Base-by-base conservation (phyloP, 2,888 invertebrate genomes). In the Disparrhopalites patrizii region DNA sequence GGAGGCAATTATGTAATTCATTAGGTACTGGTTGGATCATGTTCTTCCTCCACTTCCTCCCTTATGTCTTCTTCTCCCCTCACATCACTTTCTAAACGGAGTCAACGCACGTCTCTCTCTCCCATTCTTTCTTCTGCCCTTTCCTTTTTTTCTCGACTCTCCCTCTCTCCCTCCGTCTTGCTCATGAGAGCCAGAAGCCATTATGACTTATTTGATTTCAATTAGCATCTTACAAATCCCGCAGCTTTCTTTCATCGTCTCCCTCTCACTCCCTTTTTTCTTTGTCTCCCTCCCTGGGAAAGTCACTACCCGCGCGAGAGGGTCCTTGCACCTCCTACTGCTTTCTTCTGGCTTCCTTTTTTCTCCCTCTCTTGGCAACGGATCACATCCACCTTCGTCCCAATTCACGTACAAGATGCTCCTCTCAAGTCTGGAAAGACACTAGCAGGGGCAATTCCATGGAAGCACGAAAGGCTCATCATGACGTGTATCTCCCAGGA, bases 201-300 rank as follows among this genome's bases (percentile, higher is more conserved):
- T 28, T 52, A 52, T 52, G 52, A 52, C 52, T 52, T 27, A 52
- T 27, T 52, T 25, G 23, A 23, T 52, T 52, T 52, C 52, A 52
- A 52, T 52, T 28, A 31, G 7, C 54, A 13, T 30, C 15, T 31
- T n/a, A 31, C 30, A n/a, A 30, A 20, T 20, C n/a, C 47, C 47
- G n/a, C 8, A 43, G 43, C 15, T 23, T 50, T 31, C 54, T 20
- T 54, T 54, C 23, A 50, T 50, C 50, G 25, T 27, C 25, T 28
- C 15, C 27, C 13, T 13, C 27, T 52, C 27, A 23, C 7, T 52
- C 3, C 18, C 13, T 40, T 18, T 5, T 18, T 40, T 40, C 13
- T 13, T 18, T 40, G 18, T 40, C 18, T 13, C 40, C n/a, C n/a
- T n/a, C n/a, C n/a, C n/a, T n/a, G 18, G 47, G 47, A 47, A 38